Evolutionary conservation across 2,797 vertebrate genomes (phyloP).

Genomic region (Oreochromis mossambicus): DNA sequence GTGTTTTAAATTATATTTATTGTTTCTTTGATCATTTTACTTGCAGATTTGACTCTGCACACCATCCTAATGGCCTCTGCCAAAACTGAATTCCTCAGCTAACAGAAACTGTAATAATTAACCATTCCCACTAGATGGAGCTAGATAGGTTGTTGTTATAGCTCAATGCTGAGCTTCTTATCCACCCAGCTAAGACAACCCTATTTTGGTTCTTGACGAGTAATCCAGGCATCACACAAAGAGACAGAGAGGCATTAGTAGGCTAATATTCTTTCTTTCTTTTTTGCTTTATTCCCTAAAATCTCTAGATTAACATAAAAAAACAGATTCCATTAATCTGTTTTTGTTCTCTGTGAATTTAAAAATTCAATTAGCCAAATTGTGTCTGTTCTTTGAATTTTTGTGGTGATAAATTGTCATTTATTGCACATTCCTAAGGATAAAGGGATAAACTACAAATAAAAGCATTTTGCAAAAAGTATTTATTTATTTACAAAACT

Average conservation of each 20-base stretch:
- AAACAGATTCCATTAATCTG: neutral
- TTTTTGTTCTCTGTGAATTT: neutral
- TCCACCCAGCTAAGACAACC: neutral
- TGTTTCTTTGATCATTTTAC: neutral
- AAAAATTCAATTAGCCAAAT: neutral
- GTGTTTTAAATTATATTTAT: neutral
- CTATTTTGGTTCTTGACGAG: neutral
- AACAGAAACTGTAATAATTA: neutral
- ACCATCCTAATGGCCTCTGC: neutral
- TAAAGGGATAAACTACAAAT: neutral
- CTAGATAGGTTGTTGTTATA: neutral
- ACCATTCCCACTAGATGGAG: neutral
- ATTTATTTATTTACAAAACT: neutral
- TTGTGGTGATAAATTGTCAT: neutral
- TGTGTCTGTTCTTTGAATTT: neutral
- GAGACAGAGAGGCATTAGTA: neutral
- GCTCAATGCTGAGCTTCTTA: neutral
- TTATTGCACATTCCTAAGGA: neutral
- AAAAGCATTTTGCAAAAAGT: rapidly evolving
- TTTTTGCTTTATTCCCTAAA: neutral
- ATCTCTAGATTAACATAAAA: neutral
- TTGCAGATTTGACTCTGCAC: neutral
- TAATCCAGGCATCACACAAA: neutral
- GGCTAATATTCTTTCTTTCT: neutral
- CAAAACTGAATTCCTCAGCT: neutral